Evolutionary conservation across 2,113 vertebrate species (phyloP), one percentile per base, ranked within the genome.

Genomic region (Coreoperca whiteheadi): DNA sequence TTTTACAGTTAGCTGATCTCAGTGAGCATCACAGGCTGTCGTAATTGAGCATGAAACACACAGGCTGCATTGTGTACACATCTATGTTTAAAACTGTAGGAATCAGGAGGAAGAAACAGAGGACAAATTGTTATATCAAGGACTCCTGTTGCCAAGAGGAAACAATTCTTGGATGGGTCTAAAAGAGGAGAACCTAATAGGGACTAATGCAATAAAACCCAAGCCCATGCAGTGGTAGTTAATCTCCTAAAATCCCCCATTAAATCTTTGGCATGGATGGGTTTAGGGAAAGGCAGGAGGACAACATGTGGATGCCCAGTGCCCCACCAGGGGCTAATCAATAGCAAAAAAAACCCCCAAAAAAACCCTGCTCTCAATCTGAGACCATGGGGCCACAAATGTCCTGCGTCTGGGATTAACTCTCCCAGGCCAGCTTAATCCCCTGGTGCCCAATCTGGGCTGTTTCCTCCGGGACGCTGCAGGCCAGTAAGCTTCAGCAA

Each of bases 201-300:
- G 84, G 66, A 79, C 85, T 92, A 90, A 89, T 92, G 88, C 91
- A 91, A 87, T 87, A 92, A 88, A 93, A 91, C 41, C 82, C 73
- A 30, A 83, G 80, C 80, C 75, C 86, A 81, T 79, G 85, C 91
- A 91, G 83, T 85, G 82, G 81, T 89, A 80, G 86, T 81, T 94
- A 92, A 94, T 93, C 92, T 93, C 84, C 83, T 88, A 87, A 93
- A n/a, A 94, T 92, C 90, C 91, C 66, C 86, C 84, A 80, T 92
- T 88, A 92, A 92, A 86, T 91, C 89, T 91, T 89, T 89, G 81
- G 88, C 83, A 81, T 72, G 90, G 83, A 75, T 77, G 86, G 79
- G 65, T 91, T 93, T 90, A 83, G 82, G 70, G 88, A 85, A 84
- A 88, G 87, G 84, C 89, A 86, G 84, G 41, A 87, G 86, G 84